Evolutionary conservation across 2,888 invertebrate species (phyloP), one percentile per base, ranked within the genome.

Genomic region (Drosophila parthenogenetica): DNA sequence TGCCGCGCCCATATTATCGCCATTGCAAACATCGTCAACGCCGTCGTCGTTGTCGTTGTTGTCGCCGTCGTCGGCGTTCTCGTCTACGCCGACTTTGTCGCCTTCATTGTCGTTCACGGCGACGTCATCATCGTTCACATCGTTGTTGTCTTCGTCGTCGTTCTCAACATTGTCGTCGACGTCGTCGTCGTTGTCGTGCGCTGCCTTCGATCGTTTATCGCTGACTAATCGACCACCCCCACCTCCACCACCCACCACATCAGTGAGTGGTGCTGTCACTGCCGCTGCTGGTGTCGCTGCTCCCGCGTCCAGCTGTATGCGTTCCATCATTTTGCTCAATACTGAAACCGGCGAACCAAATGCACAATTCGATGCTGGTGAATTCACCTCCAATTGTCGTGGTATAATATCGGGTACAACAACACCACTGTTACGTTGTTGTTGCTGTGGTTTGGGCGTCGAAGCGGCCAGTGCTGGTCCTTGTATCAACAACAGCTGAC

Each of bases 381-480:
- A 29, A 11, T 14, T 54, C 5, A 11, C 25, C 5, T 67, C 78
- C 50, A 80, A 61, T 63, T 88, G 86, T 46, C 90, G 83, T 17
- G 90, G 90, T 67, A 93, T 93, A 58, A 93, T 91, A 86, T 93
- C 93, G 11, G 93, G 93, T 35, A 79, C 73, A 22, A 25, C 39
- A 49, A 74, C 69, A 8, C 14, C 50, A 35, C 10, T 32, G 32
- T 13, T 19, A 54, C 11, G 22, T 48, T 10, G 13, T 3, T 46
- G 46, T 11, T 19, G 42, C 5, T 69, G 66, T 22, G 22, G 22
- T 40, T 83, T 79, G 5, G 80, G 81, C n/a, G 84, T 85, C 2
- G 85, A 79, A 5, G 85, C 69, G 5, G 82, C 78, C 11, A 61
- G 10, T 1, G 43, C 60, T 2, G 22, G 13, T n/a, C 53, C 45